These are phyloP conservation scores for Ormyrus nitidulus DNA, from an alignment of 2,888 invertebrate species.

Conservation along the genomic window DNA sequence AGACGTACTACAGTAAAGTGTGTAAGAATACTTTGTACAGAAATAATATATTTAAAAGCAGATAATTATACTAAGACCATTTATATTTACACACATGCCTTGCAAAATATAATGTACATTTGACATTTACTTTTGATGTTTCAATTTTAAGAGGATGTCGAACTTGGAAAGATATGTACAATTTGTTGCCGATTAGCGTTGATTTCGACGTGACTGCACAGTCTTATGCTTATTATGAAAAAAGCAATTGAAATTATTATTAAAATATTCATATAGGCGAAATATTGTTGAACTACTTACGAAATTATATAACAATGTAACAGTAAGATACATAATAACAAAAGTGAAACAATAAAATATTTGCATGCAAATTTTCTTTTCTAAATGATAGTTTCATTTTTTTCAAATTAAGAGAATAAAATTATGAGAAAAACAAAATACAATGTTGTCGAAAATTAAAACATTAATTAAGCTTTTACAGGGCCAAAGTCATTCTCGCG, in stretches of 20 bases:
- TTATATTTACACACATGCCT: constrained; percentile 45
- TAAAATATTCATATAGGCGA: too few species aligned
- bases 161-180: constrained; percentile 15
- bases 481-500: too few species aligned
- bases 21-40: constrained; percentile 34
- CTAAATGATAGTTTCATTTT: too few species aligned
- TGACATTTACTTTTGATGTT: constrained; percentile 26
- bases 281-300: too few species aligned
- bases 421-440: too few species aligned
- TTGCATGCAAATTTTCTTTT: too few species aligned
- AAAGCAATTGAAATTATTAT: background rate
- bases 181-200: constrained; percentile 3
- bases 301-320: too few species aligned
- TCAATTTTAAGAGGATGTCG: constrained; percentile 28
- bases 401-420: too few species aligned
- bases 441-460: too few species aligned
- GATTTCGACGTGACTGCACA: background rate
- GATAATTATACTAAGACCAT: background rate
- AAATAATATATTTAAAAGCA: constrained; percentile 15
- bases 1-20: constrained; percentile 3
- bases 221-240: background rate
- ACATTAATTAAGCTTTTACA: too few species aligned
- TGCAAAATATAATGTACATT: constrained; percentile 32
- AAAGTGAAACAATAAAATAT: too few species aligned
- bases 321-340: too few species aligned